phyloP scores from a whole-genome alignment of 2,113 vertebrate genomes.

The Manacus vitellinus region DNA sequence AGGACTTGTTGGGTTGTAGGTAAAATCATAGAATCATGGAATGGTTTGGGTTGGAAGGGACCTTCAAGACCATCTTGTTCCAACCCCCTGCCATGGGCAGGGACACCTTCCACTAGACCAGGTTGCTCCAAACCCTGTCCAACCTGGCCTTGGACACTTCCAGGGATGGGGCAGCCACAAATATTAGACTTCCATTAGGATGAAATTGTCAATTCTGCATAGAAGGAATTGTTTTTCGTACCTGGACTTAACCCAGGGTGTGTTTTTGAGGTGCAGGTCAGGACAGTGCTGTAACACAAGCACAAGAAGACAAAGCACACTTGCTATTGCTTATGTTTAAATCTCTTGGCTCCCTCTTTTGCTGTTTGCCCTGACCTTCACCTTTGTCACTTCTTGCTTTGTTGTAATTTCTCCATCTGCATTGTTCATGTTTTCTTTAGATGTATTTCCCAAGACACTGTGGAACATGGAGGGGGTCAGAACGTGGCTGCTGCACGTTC shows the following conservation, averaged over 20 bases:
- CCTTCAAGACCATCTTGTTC: background rate
- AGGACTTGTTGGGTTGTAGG: background rate
- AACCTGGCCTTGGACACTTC: background rate
- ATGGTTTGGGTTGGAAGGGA: background rate
- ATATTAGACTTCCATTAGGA: background rate
- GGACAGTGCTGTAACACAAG: background rate
- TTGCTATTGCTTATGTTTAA: background rate
- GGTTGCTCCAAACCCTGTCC: background rate
- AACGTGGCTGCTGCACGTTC: accelerated
- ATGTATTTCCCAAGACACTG: background rate
- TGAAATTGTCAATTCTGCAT: accelerated
- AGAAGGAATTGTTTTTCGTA: background rate
- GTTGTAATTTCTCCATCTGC: background rate
- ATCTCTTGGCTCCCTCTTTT: background rate
- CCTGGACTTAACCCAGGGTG: background rate
- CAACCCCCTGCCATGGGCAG: background rate
- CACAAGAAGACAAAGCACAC: background rate
- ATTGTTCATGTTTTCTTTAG: accelerated
- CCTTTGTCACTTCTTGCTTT: background rate
- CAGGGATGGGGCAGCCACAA: background rate
- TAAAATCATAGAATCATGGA: background rate
- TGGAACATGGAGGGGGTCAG: background rate
- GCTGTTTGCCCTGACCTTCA: background rate
- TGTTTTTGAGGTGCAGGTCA: background rate
- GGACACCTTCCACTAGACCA: background rate